These are phyloP conservation scores for Eumerus sabulonum DNA, from an alignment of 2,888 invertebrate species.

Conservation along the genomic window DNA sequence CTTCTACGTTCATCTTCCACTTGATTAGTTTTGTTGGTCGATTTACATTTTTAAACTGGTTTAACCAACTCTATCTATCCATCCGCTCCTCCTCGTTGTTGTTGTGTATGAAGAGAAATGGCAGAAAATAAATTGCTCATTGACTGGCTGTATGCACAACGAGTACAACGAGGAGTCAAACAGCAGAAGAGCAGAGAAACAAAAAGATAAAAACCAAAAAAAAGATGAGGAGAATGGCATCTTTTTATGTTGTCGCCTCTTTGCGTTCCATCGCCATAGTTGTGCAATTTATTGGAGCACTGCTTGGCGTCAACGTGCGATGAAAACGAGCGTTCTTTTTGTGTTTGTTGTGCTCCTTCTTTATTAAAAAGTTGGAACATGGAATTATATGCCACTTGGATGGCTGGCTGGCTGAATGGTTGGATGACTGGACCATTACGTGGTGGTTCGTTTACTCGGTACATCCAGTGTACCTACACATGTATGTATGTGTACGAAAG, in stretches of 20 bases:
- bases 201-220: constrained; percentile 5
- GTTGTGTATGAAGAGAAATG: constrained; percentile 30
- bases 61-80: constrained; percentile 41
- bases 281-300: constrained; percentile 62
- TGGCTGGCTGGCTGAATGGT: too few species aligned
- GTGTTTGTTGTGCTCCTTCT: neutral
- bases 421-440: too few species aligned
- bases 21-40: constrained; percentile 62
- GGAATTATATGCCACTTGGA: too few species aligned
- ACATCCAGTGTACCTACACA: neutral
- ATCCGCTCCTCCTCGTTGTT: neutral
- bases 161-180: constrained; percentile 17
- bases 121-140: constrained; percentile 56
- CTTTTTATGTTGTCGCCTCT: constrained; percentile 38
- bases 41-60: constrained; percentile 64
- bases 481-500: constrained; percentile 22
- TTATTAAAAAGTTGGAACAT: too few species aligned
- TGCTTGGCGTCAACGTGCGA: constrained; percentile 57
- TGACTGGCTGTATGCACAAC: constrained; percentile 41
- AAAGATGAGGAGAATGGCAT: constrained; percentile 28
- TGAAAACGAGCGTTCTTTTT: constrained; percentile 48
- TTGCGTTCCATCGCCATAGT: constrained; percentile 8
- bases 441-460: too few species aligned
- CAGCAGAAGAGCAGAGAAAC: constrained; percentile 2
- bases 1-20: constrained; percentile 28